These are phyloP conservation scores for Cantharis rufa DNA, from an alignment of 2,888 invertebrate species.

Conservation along the genomic window DNA sequence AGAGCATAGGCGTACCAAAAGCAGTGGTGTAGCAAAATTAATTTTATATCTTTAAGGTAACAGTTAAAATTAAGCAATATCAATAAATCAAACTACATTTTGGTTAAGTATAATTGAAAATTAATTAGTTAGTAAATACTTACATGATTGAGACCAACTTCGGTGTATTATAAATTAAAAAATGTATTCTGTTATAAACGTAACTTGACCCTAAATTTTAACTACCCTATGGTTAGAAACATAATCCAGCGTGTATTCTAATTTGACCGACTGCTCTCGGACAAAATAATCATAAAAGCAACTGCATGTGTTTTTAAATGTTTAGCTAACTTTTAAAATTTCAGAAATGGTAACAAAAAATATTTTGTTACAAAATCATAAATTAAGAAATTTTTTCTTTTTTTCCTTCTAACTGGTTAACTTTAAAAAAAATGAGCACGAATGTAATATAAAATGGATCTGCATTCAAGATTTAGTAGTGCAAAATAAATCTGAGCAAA, in stretches of 20 bases:
- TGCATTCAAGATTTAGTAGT: background rate
- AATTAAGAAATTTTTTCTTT: background rate
- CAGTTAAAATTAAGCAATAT: too few relatives aligned
- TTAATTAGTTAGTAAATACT: background rate
- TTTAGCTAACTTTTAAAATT: background rate
- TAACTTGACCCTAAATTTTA: background rate
- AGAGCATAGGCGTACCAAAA: too few relatives aligned
- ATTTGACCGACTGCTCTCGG: background rate
- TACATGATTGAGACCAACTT: background rate
- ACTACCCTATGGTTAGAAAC: background rate
- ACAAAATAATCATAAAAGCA: background rate
- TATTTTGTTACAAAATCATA: background rate
- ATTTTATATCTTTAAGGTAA: too few relatives aligned
- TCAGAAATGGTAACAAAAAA: background rate
- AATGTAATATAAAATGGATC: background rate
- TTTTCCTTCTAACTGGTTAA: too few relatives aligned
- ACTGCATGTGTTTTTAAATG: background rate
- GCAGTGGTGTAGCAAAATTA: too few relatives aligned
- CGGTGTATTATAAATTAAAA: background rate
- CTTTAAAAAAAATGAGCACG: background rate
- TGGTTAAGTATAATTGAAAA: too few relatives aligned
- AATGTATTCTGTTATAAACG: background rate
- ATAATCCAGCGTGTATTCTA: background rate
- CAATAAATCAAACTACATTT: too few relatives aligned
- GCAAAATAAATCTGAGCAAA: background rate